A percentile compares a stretch with the other conserved stretches of the same genome.
These are phyloP conservation scores for Eumaeus atala DNA, from an alignment of 1,140 invertebrate genomes.

Conservation along the genomic window DNA sequence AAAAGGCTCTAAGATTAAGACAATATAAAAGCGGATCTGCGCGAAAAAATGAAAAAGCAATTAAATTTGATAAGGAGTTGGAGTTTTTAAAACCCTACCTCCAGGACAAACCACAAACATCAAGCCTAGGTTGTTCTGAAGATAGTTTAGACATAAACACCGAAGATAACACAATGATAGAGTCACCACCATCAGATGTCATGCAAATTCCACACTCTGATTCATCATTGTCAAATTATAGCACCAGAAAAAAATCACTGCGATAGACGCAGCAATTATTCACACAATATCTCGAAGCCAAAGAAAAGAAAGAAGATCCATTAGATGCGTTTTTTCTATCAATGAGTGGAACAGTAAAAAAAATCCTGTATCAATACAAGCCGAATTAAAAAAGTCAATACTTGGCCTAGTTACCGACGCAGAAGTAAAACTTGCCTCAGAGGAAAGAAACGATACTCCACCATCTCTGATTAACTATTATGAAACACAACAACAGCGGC, in stretches of 20 bases:
- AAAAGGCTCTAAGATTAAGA: conserved; percentile 11
- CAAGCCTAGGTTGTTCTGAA: conserved; percentile 7
- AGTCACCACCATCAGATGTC: conserved; percentile 1
- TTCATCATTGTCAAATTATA: conserved; percentile 10
- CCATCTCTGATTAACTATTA: conserved; percentile 2
- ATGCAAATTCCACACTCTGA: conserved; percentile 5
- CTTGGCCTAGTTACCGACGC: conserved; percentile 6
- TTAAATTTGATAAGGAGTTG: conserved; percentile 14
- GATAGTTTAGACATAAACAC: conserved; percentile 10
- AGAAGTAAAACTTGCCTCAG: conserved; percentile 11
- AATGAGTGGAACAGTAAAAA: conserved; percentile 10
- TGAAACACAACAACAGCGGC: conserved; percentile 10
- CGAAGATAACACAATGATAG: not conserved
- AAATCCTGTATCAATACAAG: conserved; percentile 10
- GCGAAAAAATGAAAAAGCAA: conserved; percentile 8
- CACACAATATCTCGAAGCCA: conserved; percentile 9
- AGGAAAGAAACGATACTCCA: conserved; percentile 2
- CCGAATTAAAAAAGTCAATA: conserved; percentile 7
- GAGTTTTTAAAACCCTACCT: conserved; percentile 14
- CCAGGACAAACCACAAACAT: conserved; percentile 8
- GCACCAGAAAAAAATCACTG: not conserved
- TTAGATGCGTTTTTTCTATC: conserved; percentile 11
- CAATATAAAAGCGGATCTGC: conserved; percentile 9
- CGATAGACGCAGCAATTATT: conserved; percentile 1
- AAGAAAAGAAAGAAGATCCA: conserved; percentile 12